Conservation (phyloP, 2,888 invertebrate genomes). For the Cosmorhoe ocellata region DNA sequence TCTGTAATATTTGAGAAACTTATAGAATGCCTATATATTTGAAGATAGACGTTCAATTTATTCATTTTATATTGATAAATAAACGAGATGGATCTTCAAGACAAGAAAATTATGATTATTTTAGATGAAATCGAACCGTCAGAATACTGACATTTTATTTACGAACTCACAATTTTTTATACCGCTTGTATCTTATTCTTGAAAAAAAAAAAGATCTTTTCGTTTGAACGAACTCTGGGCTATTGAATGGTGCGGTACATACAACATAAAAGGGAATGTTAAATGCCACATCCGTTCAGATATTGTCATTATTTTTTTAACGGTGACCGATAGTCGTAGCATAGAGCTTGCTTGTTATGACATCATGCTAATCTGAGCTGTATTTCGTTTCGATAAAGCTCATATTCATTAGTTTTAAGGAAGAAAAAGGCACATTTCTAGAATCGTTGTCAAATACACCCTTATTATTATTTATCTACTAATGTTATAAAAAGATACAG, state of each 20-base stretch:
- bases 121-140: background rate
- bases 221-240: too few species aligned
- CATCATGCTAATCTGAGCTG: constrained; percentile 7
- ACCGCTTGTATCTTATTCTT: too few species aligned
- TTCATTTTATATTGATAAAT: too few species aligned
- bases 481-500: too few species aligned
- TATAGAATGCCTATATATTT: background rate
- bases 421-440: background rate
- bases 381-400: background rate
- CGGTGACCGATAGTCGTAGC: background rate
- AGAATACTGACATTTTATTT: background rate
- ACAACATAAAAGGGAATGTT: too few species aligned
- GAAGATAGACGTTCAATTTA: too few species aligned
- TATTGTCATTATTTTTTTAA: constrained; percentile 11
- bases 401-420: background rate
- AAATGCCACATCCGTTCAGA: constrained; percentile 4
- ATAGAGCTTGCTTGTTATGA: background rate
- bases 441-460: constrained; percentile 1
- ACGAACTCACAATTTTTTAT: too few species aligned
- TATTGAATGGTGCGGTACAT: too few species aligned
- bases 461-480: too few species aligned
- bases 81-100: too few species aligned
- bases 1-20: background rate
- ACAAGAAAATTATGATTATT: background rate
- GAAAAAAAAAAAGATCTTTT: too few species aligned